These are phyloP conservation scores for Diarsia mendica DNA, from an alignment of 2,888 invertebrate genomes.

Conservation along the genomic window DNA sequence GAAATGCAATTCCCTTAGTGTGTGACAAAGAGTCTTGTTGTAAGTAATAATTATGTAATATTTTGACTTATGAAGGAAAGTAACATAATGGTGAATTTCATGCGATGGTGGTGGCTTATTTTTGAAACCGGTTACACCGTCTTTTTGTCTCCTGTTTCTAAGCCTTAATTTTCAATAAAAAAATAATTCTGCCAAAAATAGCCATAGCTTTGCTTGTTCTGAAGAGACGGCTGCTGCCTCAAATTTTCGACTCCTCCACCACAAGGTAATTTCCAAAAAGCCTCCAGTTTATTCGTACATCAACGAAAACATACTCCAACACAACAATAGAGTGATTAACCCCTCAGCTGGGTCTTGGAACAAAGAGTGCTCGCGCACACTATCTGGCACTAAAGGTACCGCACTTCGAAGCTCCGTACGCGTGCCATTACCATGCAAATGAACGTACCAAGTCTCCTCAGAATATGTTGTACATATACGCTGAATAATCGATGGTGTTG, in stretches of 20 bases:
- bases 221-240: not conserved
- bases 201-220: not conserved
- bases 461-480: slow-evolving; percentile 72
- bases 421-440: slow-evolving; percentile 85
- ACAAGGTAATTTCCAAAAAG: slow-evolving; percentile 38
- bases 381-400: slow-evolving; percentile 65
- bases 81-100: too few relatives aligned
- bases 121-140: too few relatives aligned
- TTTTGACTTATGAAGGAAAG: too few relatives aligned
- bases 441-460: slow-evolving; percentile 78
- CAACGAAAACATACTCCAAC: slow-evolving; percentile 56
- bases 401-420: slow-evolving; percentile 57
- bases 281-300: slow-evolving; percentile 49
- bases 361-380: slow-evolving; percentile 64
- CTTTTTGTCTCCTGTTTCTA: not conserved
- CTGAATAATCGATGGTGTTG: slow-evolving; percentile 72
- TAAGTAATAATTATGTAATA: too few relatives aligned
- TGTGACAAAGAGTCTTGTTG: not conserved
- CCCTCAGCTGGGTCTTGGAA: slow-evolving; percentile 61
- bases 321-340: slow-evolving; percentile 68
- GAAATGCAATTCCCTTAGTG: not conserved
- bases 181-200: not conserved
- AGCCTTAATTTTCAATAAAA: not conserved
- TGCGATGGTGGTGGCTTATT: too few relatives aligned
- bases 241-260: slow-evolving; percentile 9